These are phyloP conservation scores for Samia ricini DNA, from an alignment of 1,140 invertebrate species.

Conservation along the genomic window DNA sequence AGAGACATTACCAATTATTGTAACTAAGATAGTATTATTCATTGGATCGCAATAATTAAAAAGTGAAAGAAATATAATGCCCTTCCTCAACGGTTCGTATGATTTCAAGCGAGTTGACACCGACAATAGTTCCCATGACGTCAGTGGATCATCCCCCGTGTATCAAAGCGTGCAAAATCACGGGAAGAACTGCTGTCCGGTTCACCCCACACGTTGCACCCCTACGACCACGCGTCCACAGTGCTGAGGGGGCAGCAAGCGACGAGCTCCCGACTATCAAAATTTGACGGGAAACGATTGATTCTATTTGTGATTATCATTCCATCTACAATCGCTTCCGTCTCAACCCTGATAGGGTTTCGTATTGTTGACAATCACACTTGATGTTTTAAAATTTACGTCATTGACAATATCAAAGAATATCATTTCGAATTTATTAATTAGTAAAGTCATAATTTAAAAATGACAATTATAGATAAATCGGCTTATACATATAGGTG, in stretches of 20 bases:
- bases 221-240: neutral
- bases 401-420: too few relatives aligned
- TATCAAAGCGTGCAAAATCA: neutral
- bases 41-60: neutral
- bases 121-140: neutral
- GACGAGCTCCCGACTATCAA: neutral
- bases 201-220: neutral
- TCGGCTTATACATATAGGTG: too few relatives aligned
- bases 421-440: too few relatives aligned
- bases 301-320: neutral
- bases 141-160: neutral
- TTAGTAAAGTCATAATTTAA: too few relatives aligned
- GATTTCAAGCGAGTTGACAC: neutral
- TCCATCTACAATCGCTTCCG: neutral
- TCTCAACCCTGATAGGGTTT: neutral
- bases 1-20: too few relatives aligned
- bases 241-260: neutral
- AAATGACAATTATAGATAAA: too few relatives aligned
- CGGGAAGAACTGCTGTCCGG: neutral
- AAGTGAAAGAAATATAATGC: neutral
- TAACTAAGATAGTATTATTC: neutral
- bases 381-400: too few relatives aligned
- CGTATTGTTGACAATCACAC: neutral
- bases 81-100: neutral
- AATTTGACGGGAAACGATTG: neutral